phyloP scores from a whole-genome alignment of 53 echinoderm and acorn worm genomes.

The Paracentrotus lividus region DNA sequence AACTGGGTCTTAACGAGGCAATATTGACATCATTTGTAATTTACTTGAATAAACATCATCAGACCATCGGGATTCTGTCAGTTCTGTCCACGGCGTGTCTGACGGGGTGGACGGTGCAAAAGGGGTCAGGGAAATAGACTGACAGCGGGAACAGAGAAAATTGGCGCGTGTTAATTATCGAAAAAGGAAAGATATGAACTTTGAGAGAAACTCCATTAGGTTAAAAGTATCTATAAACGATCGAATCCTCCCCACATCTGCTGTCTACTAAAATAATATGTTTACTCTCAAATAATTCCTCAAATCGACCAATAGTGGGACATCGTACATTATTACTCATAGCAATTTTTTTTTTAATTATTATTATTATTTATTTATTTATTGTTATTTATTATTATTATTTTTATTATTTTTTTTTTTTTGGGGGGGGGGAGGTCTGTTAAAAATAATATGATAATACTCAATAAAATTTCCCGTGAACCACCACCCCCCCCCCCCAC shows the following conservation, averaged over 20 bases:
- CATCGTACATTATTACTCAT: too few species aligned
- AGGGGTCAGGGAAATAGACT: not conserved
- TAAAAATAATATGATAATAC: not conserved
- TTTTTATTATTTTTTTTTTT: too few species aligned
- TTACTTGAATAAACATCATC: slow-evolving; percentile 34
- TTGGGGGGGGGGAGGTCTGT: not conserved
- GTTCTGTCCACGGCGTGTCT: not conserved
- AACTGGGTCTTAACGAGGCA: slow-evolving; percentile 15
- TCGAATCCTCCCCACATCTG: not conserved
- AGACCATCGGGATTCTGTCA: not conserved
- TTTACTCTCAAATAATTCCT: too few species aligned
- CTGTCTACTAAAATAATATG: not conserved
- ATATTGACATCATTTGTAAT: slow-evolving; percentile 37
- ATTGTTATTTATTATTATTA: too few species aligned
- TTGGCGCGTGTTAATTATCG: not conserved
- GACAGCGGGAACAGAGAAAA: not conserved
- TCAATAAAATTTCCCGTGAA: too few species aligned
- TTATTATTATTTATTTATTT: too few species aligned
- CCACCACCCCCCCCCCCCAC: too few species aligned
- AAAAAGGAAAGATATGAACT: not conserved
- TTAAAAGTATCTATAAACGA: too few species aligned
- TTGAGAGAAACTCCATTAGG: too few species aligned
- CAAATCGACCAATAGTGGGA: not conserved
- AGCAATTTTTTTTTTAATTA: too few species aligned
- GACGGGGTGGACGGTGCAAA: not conserved